phyloP scores from a whole-genome alignment of 2,113 vertebrate genomes.

The Rana temporaria region DNA sequence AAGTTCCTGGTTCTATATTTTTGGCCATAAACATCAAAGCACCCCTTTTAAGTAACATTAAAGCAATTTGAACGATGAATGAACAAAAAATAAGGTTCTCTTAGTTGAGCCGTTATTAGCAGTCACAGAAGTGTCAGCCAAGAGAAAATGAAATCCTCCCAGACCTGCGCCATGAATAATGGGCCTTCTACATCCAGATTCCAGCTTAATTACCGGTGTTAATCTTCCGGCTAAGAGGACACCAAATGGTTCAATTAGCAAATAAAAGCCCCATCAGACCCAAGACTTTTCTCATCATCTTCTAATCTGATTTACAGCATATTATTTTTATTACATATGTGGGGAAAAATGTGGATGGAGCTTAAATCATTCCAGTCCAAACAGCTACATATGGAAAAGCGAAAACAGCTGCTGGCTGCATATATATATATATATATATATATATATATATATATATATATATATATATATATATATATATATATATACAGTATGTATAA shows the following conservation, averaged over 20 bases:
- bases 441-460: not conserved
- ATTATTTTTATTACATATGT: conserved; percentile 45
- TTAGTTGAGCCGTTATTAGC: conserved; percentile 26
- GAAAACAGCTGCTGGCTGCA: not conserved
- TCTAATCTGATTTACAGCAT: conserved; percentile 3
- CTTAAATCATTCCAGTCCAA: not conserved
- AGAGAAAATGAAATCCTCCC: conserved; percentile 35
- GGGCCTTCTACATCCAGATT: not conserved
- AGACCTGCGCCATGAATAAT: conserved; percentile 27
- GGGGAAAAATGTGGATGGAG: conserved; percentile 5
- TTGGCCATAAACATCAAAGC: conserved; percentile 30
- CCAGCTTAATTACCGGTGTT: conserved; percentile 34
- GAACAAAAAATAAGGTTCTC: conserved; percentile 39
- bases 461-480: not conserved
- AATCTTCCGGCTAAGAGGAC: conserved; percentile 33
- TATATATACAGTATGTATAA: too few relatives aligned
- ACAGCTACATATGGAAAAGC: not conserved
- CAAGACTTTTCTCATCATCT: not conserved
- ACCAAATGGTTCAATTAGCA: conserved; percentile 14
- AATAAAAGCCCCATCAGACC: not conserved
- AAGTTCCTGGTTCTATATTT: conserved; percentile 26
- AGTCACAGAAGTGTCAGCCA: conserved; percentile 45
- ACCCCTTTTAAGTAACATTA: conserved; percentile 20
- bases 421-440: not conserved
- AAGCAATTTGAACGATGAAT: conserved; percentile 44